Base-by-base conservation (phyloP, 1,140 invertebrate genomes). In the Phocides pigmalion region DNA sequence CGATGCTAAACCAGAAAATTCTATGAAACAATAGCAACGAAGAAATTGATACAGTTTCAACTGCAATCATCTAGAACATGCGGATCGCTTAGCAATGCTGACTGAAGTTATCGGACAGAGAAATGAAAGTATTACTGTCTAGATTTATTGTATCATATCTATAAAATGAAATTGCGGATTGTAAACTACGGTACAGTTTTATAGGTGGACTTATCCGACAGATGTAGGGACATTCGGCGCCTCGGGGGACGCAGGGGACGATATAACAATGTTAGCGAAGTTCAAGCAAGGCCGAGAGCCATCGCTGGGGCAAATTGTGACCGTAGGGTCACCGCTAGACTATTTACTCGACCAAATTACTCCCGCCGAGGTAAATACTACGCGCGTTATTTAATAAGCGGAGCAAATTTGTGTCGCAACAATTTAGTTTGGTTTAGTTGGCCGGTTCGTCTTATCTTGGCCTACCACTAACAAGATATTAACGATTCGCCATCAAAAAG, bases 201-300 rank as follows among this genome's bases (percentile, higher is more conserved):
- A 80, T 80, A 86, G 72, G 72, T 74, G 66, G 76, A 79, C 66
- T 76, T 72, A 68, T 59, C 64, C 67, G 74, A 81, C 81, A 83
- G 79, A 86, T 86, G 85, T 82, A 76, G 78, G 81, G 79, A 76
- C 75, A 76, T 79, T 81, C 72, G 32, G 65, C 41, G 81, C 82
- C 83, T 76, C 78, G 65, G 68, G 85, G 82, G 82, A 84, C 70
- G 70, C 62, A 72, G 76, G 77, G 82, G 80, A 70, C 71, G 66
- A 72, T 70, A 74, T 88, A 88, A 88, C 82, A 82, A 74, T 78
- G 83, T 88, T 88, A 88, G 68, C 66, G 72, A 79, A 87, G 79
- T 85, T 87, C 77, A 79, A 75, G 70, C 74, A 79, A 77, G 81
- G 74, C 76, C 76, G 76, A 76, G 72, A 74, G 76, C 76, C 71